Percentiles rank a stretch among this genome's conserved stretches.
Evolutionary conservation across 92 coral and sea anemone genomes (phyloP).

Genomic region (Umimayanthus kanabou): DNA sequence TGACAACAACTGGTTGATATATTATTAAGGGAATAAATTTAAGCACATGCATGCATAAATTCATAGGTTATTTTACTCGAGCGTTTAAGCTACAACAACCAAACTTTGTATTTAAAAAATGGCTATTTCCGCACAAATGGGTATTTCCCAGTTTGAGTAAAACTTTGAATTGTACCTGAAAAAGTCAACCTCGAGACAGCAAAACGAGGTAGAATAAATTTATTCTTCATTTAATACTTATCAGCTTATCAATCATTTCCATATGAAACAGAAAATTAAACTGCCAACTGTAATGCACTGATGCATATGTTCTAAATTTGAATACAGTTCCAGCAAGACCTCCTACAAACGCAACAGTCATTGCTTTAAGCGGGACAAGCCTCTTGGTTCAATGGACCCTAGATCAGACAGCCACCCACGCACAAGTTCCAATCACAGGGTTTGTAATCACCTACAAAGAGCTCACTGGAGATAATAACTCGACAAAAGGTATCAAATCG

Average conservation of each 20-base stretch:
- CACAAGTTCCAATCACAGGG: not conserved
- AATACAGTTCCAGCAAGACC: slow-evolving; percentile 32
- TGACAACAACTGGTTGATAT: not conserved
- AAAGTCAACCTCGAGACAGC: not conserved
- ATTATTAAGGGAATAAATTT: too few relatives aligned
- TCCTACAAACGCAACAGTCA: not conserved
- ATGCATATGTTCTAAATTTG: not conserved
- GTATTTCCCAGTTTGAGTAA: too few relatives aligned
- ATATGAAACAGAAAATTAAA: not conserved
- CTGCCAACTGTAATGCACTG: not conserved
- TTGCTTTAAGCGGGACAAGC: not conserved
- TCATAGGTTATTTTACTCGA: not conserved
- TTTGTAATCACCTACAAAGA: slow-evolving; percentile 21
- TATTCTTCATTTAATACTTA: not conserved
- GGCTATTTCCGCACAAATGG: not conserved
- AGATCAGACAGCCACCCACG: not conserved
- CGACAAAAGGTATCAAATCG: not conserved
- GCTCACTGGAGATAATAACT: not conserved
- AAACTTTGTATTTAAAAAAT: not conserved
- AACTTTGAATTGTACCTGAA: not conserved
- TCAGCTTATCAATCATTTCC: not conserved
- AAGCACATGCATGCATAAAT: not conserved
- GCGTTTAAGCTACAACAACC: not conserved
- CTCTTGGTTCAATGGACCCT: slow-evolving; percentile 12
- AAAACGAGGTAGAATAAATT: not conserved